A percentile compares a stretch with the other conserved stretches of the same genome.
These are phyloP conservation scores for Ruditapes philippinarum DNA, from an alignment of 1,140 invertebrate genomes.

Conservation along the genomic window DNA sequence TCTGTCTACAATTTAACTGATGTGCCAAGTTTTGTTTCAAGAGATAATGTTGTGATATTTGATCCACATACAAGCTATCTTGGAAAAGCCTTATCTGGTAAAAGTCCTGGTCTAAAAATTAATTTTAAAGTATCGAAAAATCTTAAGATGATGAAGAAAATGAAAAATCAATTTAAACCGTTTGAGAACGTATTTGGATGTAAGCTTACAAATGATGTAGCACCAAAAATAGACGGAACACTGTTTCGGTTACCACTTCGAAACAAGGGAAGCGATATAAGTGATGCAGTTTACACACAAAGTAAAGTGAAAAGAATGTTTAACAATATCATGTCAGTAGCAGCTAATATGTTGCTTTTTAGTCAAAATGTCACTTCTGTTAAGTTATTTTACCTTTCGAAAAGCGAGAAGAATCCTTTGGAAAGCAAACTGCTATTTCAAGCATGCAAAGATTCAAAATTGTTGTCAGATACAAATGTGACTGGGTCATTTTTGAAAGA, in stretches of 20 bases:
- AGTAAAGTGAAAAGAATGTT: conserved; percentile 71
- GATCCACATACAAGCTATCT: conserved; percentile 84
- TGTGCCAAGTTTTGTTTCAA: conserved; percentile 83
- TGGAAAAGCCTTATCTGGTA: conserved; percentile 66
- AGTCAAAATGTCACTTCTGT: conserved; percentile 76
- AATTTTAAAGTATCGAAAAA: conserved; percentile 72
- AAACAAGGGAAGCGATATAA: conserved; percentile 76
- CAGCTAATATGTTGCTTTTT: conserved; percentile 75
- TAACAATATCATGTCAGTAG: conserved; percentile 58
- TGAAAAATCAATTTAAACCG: conserved; percentile 79
- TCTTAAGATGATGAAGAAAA: conserved; percentile 65
- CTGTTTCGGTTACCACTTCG: conserved; percentile 79
- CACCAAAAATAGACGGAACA: conserved; percentile 70
- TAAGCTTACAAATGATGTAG: conserved; percentile 35
- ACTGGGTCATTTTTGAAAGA: background rate
- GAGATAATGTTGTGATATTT: conserved; percentile 82
- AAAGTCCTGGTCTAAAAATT: conserved; percentile 79
- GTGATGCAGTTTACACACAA: conserved; percentile 70
- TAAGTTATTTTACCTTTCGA: conserved; percentile 69
- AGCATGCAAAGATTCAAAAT: conserved; percentile 76
- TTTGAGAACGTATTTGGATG: conserved; percentile 82
- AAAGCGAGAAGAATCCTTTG: background rate
- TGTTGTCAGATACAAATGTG: conserved; percentile 61
- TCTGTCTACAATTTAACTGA: conserved; percentile 85
- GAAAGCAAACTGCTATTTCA: background rate